Evolutionary conservation across 2,797 vertebrate species (phyloP).

Genomic region (Typhlichthys subterraneus): DNA sequence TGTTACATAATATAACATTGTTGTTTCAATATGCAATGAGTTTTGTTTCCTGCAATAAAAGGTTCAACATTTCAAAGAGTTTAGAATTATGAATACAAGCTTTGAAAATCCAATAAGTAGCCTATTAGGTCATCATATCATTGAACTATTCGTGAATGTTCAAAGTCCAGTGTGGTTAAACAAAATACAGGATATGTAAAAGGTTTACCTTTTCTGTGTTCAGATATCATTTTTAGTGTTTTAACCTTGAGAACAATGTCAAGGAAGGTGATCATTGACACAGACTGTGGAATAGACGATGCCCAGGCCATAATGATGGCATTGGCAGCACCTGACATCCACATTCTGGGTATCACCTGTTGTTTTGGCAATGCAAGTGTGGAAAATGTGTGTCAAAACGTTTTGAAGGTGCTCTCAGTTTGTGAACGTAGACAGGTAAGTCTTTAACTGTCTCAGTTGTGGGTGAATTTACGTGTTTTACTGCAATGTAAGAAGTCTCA

Average conservation of each 20-base stretch:
- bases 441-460: neutral
- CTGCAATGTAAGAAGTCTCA: neutral
- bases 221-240: slow-evolving; percentile 3
- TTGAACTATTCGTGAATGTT: too few species aligned
- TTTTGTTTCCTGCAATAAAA: too few species aligned
- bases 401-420: slow-evolving; percentile 72
- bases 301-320: slow-evolving; percentile 82
- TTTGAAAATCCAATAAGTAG: too few species aligned
- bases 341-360: slow-evolving; percentile 76
- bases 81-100: too few species aligned
- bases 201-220: too few species aligned
- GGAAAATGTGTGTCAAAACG: slow-evolving; percentile 78
- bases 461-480: neutral
- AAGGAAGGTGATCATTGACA: slow-evolving; percentile 79
- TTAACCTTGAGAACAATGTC: slow-evolving; percentile 52
- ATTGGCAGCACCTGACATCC: slow-evolving; percentile 62
- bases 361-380: slow-evolving; percentile 76
- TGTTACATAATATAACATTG: too few species aligned
- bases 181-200: neutral
- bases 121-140: too few species aligned
- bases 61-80: too few species aligned
- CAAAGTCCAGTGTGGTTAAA: too few species aligned
- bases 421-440: slow-evolving; percentile 68
- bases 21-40: too few species aligned
- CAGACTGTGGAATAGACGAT: slow-evolving; percentile 83